Evolutionary conservation across 1,140 invertebrate genomes (phyloP).

Genomic region (Cherax destructor): DNA sequence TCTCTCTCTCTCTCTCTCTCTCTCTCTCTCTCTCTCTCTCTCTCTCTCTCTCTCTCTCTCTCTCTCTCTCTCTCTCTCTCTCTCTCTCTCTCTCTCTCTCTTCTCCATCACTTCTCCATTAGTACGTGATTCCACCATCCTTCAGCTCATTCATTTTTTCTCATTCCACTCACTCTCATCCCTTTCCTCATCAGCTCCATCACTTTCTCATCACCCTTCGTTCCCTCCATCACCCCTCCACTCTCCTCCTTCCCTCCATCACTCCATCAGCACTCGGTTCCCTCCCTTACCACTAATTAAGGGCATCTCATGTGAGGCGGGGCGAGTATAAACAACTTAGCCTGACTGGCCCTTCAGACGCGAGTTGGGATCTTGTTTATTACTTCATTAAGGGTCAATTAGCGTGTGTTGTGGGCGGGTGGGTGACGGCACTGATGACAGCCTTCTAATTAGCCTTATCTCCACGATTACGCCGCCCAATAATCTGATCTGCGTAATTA

Average conservation of each 20-base stretch:
- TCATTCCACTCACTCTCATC: neutral
- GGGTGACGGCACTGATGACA: slow-evolving; percentile 45
- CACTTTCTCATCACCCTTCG: neutral
- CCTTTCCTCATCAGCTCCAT: neutral
- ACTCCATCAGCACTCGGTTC: no score
- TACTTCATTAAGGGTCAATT: slow-evolving; percentile 56
- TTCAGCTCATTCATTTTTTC: no score
- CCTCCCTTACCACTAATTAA: slow-evolving; percentile 49
- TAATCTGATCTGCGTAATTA: slow-evolving; percentile 62
- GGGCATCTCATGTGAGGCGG: slow-evolving; percentile 48
- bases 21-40: slow-evolving; percentile 41
- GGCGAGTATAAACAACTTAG: slow-evolving; percentile 47
- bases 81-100: neutral
- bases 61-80: neutral
- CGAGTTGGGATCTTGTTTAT: slow-evolving; percentile 47
- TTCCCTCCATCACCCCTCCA: neutral
- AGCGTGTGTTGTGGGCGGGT: slow-evolving; percentile 44
- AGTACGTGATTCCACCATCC: neutral
- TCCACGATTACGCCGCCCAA: slow-evolving; percentile 54
- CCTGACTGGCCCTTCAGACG: slow-evolving; percentile 31
- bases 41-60: slow-evolving; percentile 30
- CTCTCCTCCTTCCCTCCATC: neutral
- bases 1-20: slow-evolving; percentile 44
- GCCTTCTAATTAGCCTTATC: slow-evolving; percentile 59
- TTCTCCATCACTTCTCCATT: neutral